Percentiles rank a stretch among this genome's conserved stretches.
phyloP scores from a whole-genome alignment of 2,888 invertebrate genomes.

The Microplitis manilae region DNA sequence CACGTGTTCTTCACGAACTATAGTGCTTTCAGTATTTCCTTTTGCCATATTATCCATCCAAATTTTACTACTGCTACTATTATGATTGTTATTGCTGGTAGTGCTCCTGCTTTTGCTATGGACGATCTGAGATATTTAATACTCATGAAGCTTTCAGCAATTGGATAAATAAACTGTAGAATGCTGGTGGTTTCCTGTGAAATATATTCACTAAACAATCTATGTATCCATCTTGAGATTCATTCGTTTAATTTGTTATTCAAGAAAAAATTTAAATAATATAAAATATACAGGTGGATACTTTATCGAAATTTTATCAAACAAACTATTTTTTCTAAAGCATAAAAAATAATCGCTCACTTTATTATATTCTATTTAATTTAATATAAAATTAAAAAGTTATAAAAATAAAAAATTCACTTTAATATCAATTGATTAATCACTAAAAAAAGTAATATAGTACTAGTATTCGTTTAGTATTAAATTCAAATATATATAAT shows the following conservation, averaged over 20 bases:
- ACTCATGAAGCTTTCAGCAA: slow-evolving; percentile 33
- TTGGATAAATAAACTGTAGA: slow-evolving; percentile 31
- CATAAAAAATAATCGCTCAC: too few species aligned
- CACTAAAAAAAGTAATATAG: too few species aligned
- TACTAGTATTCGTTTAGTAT: too few species aligned
- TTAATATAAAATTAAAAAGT: too few species aligned
- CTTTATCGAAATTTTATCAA: too few species aligned
- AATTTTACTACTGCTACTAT: not conserved
- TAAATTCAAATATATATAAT: too few species aligned
- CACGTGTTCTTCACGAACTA: slow-evolving; percentile 21
- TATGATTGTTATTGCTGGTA: not conserved
- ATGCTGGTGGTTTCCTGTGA: slow-evolving; percentile 8
- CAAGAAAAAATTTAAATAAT: not conserved
- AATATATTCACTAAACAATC: not conserved
- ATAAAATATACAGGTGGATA: too few species aligned
- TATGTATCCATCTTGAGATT: not conserved
- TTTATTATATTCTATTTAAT: too few species aligned
- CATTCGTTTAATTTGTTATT: not conserved
- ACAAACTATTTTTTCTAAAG: too few species aligned
- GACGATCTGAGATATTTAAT: slow-evolving; percentile 36
- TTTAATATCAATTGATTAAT: too few species aligned
- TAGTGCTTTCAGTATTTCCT: slow-evolving; percentile 29
- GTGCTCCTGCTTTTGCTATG: not conserved
- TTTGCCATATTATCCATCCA: not conserved
- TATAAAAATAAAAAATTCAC: too few species aligned